A percentile compares a stretch with the other conserved stretches of the same genome.
phyloP scores from a whole-genome alignment of 2,113 vertebrate genomes.

The Corapipo altera region DNA sequence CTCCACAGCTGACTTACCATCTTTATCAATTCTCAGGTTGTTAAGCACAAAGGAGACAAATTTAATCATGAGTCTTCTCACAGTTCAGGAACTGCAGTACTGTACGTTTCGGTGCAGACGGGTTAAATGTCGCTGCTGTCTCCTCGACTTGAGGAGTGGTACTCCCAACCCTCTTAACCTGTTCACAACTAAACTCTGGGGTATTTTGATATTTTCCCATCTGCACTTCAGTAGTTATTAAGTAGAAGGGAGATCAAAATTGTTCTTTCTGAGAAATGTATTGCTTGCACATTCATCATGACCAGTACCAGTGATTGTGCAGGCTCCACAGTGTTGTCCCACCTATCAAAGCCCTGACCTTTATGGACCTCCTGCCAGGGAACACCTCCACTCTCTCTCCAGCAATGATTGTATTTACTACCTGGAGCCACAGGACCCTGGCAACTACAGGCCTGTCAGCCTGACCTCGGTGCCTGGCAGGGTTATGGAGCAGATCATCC shows the following conservation, averaged over 20 bases:
- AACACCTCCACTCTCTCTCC: neutral
- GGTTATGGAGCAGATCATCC: too few relatives aligned
- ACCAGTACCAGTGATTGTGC: neutral
- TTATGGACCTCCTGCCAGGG: too few relatives aligned
- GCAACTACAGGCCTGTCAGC: too few relatives aligned
- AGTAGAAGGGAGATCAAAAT: neutral
- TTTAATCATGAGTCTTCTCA: neutral
- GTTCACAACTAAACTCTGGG: neutral
- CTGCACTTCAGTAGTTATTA: neutral
- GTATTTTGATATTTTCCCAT: neutral
- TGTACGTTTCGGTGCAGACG: neutral
- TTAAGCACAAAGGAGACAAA: neutral
- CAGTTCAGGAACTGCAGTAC: neutral
- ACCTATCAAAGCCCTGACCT: neutral
- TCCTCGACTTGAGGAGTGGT: neutral
- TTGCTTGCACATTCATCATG: neutral
- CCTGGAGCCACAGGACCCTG: neutral
- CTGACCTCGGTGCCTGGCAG: too few relatives aligned
- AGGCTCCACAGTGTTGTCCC: rapidly evolving
- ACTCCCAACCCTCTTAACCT: neutral
- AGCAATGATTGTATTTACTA: neutral
- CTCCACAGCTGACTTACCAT: neutral
- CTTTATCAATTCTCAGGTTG: neutral
- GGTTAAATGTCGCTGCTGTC: neutral
- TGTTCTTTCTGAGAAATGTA: rapidly evolving